These are phyloP conservation scores for Drosophila ficusphila DNA, from an alignment of 1,140 invertebrate species.

Conservation along the genomic window DNA sequence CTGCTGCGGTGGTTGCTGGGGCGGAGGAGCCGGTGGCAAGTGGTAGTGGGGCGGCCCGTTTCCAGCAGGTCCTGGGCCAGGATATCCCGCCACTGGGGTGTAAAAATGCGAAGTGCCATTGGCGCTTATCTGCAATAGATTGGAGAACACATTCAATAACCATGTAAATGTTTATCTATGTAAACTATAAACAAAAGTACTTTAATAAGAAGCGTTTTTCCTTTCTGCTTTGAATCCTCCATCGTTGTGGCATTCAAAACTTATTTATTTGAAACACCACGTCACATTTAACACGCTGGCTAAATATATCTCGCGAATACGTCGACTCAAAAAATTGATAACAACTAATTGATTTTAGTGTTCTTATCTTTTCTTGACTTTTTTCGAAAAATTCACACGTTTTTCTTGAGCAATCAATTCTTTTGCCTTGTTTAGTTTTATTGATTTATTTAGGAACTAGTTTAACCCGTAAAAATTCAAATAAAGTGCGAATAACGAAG, in stretches of 20 bases:
- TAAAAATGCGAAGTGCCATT: conserved; percentile 86
- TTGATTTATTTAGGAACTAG: not conserved
- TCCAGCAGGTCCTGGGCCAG: conserved; percentile 83
- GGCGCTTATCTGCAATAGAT: conserved; percentile 62
- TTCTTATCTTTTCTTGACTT: not conserved
- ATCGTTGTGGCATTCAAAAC: not conserved
- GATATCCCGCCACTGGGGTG: conserved; percentile 86
- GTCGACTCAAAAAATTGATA: conserved; percentile 23
- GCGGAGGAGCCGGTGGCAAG: conserved; percentile 74
- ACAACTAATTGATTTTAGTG: conserved; percentile 41
- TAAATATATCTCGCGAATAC: conserved; percentile 33
- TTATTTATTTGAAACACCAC: conserved; percentile 25
- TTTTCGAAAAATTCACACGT: not conserved
- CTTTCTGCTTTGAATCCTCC: conserved; percentile 10
- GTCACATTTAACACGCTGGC: conserved; percentile 42
- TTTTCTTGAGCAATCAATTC: not conserved
- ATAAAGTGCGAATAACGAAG: too few species aligned
- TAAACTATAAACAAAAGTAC: conserved; percentile 3
- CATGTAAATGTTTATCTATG: too few species aligned
- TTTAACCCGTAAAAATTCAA: not conserved
- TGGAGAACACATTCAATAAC: not conserved
- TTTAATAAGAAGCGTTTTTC: conserved; percentile 39
- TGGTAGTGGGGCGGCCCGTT: conserved; percentile 87
- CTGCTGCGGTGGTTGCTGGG: conserved; percentile 41
- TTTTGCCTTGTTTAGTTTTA: not conserved